Evolutionary conservation across 2,797 vertebrate species (phyloP).

Genomic region (Peromyscus eremicus): DNA sequence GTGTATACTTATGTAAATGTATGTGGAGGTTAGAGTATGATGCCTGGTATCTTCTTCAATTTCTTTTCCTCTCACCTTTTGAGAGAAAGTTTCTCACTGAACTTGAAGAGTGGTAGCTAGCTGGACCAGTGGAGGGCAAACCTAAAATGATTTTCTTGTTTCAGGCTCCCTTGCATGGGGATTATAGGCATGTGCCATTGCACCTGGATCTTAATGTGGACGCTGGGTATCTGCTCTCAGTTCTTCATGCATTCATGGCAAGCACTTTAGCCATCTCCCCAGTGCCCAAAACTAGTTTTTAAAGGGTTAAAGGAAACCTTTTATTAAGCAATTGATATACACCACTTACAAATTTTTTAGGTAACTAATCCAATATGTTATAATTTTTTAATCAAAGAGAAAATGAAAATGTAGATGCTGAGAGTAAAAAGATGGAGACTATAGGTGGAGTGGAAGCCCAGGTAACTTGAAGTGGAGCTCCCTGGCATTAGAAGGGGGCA

Average conservation of each 20-base stretch:
- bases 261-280: not conserved
- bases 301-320: not conserved
- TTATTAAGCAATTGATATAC: not conserved
- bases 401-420: not conserved
- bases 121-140: not conserved
- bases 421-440: not conserved
- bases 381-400: conserved; percentile 18
- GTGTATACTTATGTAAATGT: not conserved
- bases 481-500: not conserved
- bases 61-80: not conserved
- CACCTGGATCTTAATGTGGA: not conserved
- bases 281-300: not conserved
- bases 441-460: not conserved
- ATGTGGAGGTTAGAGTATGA: not conserved
- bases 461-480: not conserved
- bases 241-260: not conserved
- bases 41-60: not conserved
- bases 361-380: not conserved
- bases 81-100: not conserved
- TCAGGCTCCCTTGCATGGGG: not conserved
- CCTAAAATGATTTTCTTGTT: not conserved
- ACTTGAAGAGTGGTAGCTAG: not conserved
- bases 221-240: not conserved
- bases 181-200: too few species aligned
- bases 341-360: not conserved